Conservation (phyloP, 2,113 vertebrate genomes). For the Neomonachus schauinslandi region DNA sequence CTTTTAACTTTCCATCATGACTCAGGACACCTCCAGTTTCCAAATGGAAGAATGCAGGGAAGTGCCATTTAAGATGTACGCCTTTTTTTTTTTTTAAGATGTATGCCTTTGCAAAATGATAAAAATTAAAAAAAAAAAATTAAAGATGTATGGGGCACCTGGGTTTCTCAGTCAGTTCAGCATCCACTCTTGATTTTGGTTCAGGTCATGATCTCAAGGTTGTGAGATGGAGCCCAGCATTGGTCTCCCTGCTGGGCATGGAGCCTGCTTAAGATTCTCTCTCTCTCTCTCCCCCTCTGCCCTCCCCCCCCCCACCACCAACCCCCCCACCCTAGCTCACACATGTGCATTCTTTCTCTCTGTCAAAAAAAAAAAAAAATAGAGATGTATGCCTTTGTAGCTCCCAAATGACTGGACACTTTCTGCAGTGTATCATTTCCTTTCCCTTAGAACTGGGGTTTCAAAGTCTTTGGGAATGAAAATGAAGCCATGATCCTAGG, state of each 20-base stretch:
- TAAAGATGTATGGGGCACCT: background rate
- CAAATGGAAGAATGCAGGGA: background rate
- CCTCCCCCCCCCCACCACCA: background rate
- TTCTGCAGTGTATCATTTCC: background rate
- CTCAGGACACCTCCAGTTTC: background rate
- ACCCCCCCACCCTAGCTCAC: background rate
- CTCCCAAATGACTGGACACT: background rate
- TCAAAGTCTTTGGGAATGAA: constrained; percentile 15
- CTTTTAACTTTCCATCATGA: background rate
- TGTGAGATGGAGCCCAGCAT: background rate
- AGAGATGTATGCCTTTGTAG: background rate
- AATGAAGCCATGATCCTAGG: background rate
- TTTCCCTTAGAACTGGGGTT: background rate
- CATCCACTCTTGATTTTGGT: background rate
- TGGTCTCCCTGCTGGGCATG: background rate
- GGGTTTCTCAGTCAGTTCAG: background rate
- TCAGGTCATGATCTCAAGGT: background rate
- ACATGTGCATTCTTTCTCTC: background rate
- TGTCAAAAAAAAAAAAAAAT: background rate
- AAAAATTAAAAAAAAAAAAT: fast-evolving
- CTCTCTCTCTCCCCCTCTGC: background rate
- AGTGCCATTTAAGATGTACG: background rate
- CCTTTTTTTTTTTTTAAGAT: background rate
- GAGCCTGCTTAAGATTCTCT: background rate
- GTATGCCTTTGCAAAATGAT: too few species aligned